Evolutionary conservation across 2,113 vertebrate species (phyloP).

Genomic region (Rana temporaria): DNA sequence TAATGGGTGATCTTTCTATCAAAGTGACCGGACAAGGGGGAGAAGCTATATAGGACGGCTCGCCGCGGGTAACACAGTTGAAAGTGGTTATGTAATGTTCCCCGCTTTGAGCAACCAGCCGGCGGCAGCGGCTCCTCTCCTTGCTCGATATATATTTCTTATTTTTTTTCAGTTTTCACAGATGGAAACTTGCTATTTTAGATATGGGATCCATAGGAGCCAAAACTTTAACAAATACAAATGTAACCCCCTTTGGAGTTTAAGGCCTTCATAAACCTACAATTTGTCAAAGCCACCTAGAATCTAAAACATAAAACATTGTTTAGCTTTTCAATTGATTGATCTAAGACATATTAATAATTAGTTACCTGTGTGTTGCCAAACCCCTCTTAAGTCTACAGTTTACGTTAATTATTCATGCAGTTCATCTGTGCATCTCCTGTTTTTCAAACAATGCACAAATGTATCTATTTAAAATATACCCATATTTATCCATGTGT

Average conservation of each 20-base stretch:
- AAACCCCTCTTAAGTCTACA: constrained; percentile 19
- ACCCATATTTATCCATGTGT: neutral
- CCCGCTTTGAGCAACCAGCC: no score
- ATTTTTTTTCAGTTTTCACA: no score
- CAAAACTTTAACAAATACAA: neutral
- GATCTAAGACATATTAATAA: constrained; percentile 47
- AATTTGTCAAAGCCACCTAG: constrained; percentile 21
- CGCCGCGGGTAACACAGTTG: no score
- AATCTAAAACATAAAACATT: constrained; percentile 2
- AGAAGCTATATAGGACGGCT: no score
- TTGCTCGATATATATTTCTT: no score
- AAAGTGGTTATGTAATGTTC: no score
- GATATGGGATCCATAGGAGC: no score
- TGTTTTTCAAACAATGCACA: constrained; percentile 34
- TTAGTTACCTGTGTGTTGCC: constrained; percentile 42
- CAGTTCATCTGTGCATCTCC: constrained; percentile 24
- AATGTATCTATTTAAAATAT: neutral
- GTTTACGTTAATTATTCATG: constrained; percentile 31
- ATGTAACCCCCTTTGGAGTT: constrained; percentile 29
- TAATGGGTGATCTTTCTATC: no score
- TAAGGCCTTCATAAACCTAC: constrained; percentile 32
- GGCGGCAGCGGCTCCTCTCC: no score
- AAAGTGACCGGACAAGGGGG: no score
- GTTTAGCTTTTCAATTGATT: constrained; percentile 14
- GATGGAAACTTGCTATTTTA: no score